Evolutionary conservation across 2,797 vertebrate genomes (phyloP).

Genomic region (Enteromius anoplus): DNA sequence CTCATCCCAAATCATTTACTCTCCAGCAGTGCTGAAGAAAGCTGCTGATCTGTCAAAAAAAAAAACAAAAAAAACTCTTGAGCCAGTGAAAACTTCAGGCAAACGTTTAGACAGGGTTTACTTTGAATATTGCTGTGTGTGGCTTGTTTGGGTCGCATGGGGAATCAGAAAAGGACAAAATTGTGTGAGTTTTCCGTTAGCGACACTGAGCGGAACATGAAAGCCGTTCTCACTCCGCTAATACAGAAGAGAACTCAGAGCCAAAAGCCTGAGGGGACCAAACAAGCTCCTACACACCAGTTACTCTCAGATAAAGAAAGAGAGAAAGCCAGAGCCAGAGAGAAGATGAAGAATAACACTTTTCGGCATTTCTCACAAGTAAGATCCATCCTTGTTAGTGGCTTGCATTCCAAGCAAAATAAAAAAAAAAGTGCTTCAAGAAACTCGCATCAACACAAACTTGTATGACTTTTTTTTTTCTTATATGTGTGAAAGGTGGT

Average conservation of each 20-base stretch:
- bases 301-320: constrained; percentile 22
- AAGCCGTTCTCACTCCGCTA: constrained; percentile 36
- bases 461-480: background rate
- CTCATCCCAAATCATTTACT: constrained; percentile 26
- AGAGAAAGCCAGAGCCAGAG: background rate
- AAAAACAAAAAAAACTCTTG: background rate
- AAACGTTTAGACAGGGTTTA: constrained; percentile 14
- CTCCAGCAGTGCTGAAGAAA: constrained; percentile 20
- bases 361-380: constrained; percentile 13
- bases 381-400: constrained; percentile 32
- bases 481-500: background rate
- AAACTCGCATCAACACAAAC: constrained; percentile 4
- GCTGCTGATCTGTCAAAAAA: background rate
- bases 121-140: constrained; percentile 32
- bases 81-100: constrained; percentile 3
- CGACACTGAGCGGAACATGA: constrained; percentile 35
- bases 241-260: constrained; percentile 37
- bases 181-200: constrained; percentile 18
- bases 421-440: background rate
- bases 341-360: constrained; percentile 30
- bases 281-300: constrained; percentile 36
- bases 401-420: constrained; percentile 17
- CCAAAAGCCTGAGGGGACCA: constrained; percentile 46
- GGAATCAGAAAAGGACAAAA: constrained; percentile 34
- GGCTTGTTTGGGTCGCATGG: constrained; percentile 5